Base-by-base conservation (phyloP, 2,888 invertebrate species). In the Megaustenia siamemsis region DNA sequence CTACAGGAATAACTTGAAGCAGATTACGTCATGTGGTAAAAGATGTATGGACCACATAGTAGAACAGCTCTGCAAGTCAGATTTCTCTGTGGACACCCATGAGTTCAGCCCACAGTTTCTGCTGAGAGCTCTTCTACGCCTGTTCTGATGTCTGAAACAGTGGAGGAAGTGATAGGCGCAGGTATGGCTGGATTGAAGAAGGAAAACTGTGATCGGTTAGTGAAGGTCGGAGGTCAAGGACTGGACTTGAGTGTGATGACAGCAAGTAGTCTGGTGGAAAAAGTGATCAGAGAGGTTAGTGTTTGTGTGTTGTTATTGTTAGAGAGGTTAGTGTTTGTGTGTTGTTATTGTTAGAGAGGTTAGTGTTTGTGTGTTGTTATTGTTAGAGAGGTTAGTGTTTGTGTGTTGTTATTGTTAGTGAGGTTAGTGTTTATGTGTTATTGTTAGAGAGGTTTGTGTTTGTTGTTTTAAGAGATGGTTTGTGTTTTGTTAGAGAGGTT, bases 31-130 rank as follows among this genome's bases (percentile, higher is more conserved):
- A 0, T 91, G 90, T 85, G 91, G 90, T 1, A 90, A 91, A 56
- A 71, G 89, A 28, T 89, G 91, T 21, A 89, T 91, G 60, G 90
- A 92, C 80, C 90, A 90, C 81, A 90, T 92, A 21, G 90, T 91
- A 43, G 91, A 92, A 83, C 87, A 88, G 68, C 86, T 91, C 5
- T 53, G 45, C n/a, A 69, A 71, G 60, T 53, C 78, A 49, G 78
- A 79, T 43, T 78, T 83, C 6, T 38, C 53, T 32, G 78, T 1
- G 38, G 82, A 73, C 12, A 49, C 6, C 3, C 60, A 21, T 4
- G n/a, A 35, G 40, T 12, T 28, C 8, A 12, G n/a, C n/a, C 40
- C 21, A 43, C 12, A 5, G 28, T n/a, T 40, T 12, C 71, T 71
- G 35, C 38, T 24, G 38, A 18, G 18, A 76, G 35, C 1, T 45